A percentile compares a stretch with the other conserved stretches of the same genome.
Evolutionary conservation across 1,140 invertebrate genomes (phyloP).

Genomic region (Hypsibius dujardini): DNA sequence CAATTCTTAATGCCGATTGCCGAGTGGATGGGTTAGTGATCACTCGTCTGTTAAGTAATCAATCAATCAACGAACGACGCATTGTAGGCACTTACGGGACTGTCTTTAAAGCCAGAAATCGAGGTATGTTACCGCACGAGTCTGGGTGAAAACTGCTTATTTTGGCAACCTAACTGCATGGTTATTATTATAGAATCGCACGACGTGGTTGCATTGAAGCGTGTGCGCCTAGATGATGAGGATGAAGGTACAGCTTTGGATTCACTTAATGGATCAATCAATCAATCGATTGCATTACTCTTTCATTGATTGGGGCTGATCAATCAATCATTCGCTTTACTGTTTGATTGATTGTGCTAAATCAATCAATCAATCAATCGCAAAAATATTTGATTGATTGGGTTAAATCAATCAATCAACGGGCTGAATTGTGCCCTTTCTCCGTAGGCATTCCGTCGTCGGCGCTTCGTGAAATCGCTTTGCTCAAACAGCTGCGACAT

Average conservation of each 20-base stretch:
- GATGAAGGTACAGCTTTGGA: constrained; percentile 53
- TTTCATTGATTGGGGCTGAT: no score
- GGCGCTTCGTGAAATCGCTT: constrained; percentile 85
- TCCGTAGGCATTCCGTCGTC: constrained; percentile 77
- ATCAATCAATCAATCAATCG: no score
- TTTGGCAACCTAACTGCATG: not conserved
- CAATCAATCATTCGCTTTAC: no score
- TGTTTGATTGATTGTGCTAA: no score
- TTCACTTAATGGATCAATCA: no score
- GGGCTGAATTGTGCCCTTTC: no score
- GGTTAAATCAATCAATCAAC: no score
- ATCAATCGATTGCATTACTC: no score
- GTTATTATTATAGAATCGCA: constrained; percentile 48
- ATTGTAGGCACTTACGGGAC: constrained; percentile 80
- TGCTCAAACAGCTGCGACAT: constrained; percentile 93
- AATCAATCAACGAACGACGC: not conserved
- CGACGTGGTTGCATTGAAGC: constrained; percentile 91
- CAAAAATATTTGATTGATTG: no score
- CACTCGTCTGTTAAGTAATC: no score
- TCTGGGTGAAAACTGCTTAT: not conserved
- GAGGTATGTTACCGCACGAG: constrained; percentile 29
- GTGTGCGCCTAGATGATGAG: constrained; percentile 85
- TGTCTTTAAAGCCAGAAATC: constrained; percentile 95
- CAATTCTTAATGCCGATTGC: no score
- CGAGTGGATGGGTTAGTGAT: no score